Conservation (phyloP, 2,797 vertebrate genomes). For the Kryptolebias ocellatus region DNA sequence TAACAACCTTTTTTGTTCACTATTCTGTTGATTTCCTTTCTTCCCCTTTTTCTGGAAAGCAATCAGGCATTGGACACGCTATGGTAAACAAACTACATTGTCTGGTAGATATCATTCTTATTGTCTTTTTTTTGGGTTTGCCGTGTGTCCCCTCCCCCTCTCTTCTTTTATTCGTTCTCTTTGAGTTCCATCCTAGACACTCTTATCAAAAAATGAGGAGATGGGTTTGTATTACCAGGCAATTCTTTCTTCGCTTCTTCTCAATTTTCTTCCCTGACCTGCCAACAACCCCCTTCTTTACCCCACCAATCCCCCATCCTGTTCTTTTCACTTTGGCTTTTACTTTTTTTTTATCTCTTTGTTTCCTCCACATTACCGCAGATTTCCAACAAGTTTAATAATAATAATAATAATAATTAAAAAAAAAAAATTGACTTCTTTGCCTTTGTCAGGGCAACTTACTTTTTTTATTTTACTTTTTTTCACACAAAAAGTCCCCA, state of each 20-base stretch:
- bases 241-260: conserved; percentile 83
- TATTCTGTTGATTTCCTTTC: conserved; percentile 99
- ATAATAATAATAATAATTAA: conserved; percentile 32
- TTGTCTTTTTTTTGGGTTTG: conserved; percentile 96
- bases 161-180: conserved; percentile 83
- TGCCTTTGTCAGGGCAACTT: conserved; percentile 73
- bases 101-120: conserved; percentile 99
- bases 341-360: conserved; percentile 70
- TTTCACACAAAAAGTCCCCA: conserved; percentile 78
- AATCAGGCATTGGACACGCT: conserved; percentile 99
- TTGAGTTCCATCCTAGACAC: conserved; percentile 87
- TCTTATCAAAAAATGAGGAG: conserved; percentile 88
- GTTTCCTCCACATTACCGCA: conserved; percentile 74
- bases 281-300: conserved; percentile 78
- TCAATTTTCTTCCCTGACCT: conserved; percentile 77
- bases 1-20: conserved; percentile 92
- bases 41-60: conserved; percentile 93
- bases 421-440: conserved; percentile 65
- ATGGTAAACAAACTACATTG: conserved; percentile 99
- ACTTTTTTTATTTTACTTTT: conserved; percentile 66
- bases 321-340: conserved; percentile 75
- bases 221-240: conserved; percentile 87
- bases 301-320: conserved; percentile 72
- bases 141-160: conserved; percentile 93
- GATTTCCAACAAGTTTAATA: conserved; percentile 68